Conservation (phyloP, 2,113 vertebrate genomes). For the Platysternon megacephalum region DNA sequence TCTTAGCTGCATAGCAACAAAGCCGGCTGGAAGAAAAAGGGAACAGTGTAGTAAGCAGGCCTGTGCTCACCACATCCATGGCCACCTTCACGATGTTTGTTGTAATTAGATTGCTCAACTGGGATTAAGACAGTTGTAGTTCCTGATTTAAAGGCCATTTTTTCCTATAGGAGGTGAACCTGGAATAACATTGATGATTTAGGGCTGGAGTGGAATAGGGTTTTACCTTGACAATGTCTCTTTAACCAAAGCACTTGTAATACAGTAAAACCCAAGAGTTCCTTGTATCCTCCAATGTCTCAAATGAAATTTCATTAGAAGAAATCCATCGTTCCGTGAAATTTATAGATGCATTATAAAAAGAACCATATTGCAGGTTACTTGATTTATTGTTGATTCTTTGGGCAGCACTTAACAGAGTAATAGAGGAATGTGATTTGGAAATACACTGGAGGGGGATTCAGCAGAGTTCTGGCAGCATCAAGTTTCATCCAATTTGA, state of each 20-base stretch:
- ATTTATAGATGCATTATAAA: conserved; percentile 28
- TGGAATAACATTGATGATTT: not conserved
- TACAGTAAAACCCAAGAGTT: conserved; percentile 34
- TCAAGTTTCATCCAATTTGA: conserved; percentile 63
- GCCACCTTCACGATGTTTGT: not conserved
- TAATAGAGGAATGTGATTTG: conserved; percentile 52
- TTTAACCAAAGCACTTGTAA: conserved; percentile 43
- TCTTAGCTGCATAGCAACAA: not conserved
- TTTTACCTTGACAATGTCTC: conserved; percentile 25
- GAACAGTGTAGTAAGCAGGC: not conserved
- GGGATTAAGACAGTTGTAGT: not conserved
- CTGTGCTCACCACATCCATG: fast-evolving
- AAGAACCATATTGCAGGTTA: conserved; percentile 18
- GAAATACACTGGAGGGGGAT: conserved; percentile 42
- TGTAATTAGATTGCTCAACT: not conserved
- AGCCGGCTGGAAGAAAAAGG: conserved; percentile 6
- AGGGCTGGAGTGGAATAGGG: not conserved
- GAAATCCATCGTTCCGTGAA: conserved; percentile 47
- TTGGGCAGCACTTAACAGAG: conserved; percentile 28
- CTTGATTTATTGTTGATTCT: conserved; percentile 58
- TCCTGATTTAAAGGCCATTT: not conserved
- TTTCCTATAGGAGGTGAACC: not conserved
- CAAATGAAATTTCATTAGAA: conserved; percentile 54
- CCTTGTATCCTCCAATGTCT: conserved; percentile 22
- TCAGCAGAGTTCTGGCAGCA: conserved; percentile 28